Evolutionary conservation across 2,888 invertebrate genomes (phyloP), one percentile per base, ranked within the genome.

Genomic region (Ophonus ardosiacus): DNA sequence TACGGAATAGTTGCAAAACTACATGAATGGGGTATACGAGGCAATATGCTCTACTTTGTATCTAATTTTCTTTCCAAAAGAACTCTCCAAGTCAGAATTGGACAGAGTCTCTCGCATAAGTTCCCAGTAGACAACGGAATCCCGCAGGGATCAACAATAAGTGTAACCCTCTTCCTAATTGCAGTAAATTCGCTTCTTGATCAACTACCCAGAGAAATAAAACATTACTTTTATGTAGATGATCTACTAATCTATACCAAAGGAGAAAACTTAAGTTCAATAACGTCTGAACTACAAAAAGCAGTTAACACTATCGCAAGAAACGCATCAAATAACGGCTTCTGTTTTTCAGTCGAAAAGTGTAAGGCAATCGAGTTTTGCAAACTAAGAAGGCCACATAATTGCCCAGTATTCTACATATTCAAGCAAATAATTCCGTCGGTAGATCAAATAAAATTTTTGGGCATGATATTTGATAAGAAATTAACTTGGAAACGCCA

Each of bases 401-500:
- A n/a, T 15, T 57, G 56, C 15, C 56, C 56, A 40, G 40, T 57
- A 57, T 57, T n/a, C n/a, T 57, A 57, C 10, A 57, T 15, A n/a
- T 57, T 2, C 57, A 57, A 15, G 1, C 15, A 57, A 57, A 17
- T 57, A 57, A 57, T 57, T 17, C 3, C 57, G n/a, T n/a, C 57
- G 3, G 57, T 15, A 57, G 17, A 57, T 57, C 1, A 17, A n/a
- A 57, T 57, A 15, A 57, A 6, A 6, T n/a, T 57, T 17, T 68
- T 68, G 68, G 68, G n/a, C n/a, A n/a, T n/a, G n/a, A n/a, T n/a
- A n/a, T n/a, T n/a, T n/a, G n/a, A n/a, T n/a, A n/a, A n/a, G 68
- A 65, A 65, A 65, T 65, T 17, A 17, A 65, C 17, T 17, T 65
- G 65, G 65, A 65, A 65, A 65, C 21, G 4, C 10, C 65, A 65